Conservation (phyloP, 2,888 invertebrate genomes). For the Neoitamus cyanurus region DNA sequence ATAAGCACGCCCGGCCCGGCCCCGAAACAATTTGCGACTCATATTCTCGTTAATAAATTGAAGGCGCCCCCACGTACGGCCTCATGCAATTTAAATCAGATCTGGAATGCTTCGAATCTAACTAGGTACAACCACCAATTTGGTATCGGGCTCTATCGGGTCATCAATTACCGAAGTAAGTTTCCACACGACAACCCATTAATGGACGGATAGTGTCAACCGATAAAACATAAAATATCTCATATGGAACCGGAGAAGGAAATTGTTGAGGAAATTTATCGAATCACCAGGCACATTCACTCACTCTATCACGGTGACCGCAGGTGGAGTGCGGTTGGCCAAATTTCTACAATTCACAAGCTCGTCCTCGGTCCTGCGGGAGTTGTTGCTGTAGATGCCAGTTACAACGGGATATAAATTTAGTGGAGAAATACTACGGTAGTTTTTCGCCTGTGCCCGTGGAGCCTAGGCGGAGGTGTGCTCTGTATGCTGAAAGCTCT, state of each 20-base stretch:
- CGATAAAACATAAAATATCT: constrained; percentile 52
- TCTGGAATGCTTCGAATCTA: not conserved
- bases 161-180: constrained; percentile 51
- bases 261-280: constrained; percentile 53
- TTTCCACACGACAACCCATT: constrained; percentile 52
- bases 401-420: constrained; percentile 49
- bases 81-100: constrained; percentile 36
- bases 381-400: constrained; percentile 44
- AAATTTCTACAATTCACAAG: constrained; percentile 50
- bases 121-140: constrained; percentile 47
- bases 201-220: constrained; percentile 52
- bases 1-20: not conserved
- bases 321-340: constrained; percentile 44
- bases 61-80: not conserved
- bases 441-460: constrained; percentile 15
- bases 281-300: constrained; percentile 48
- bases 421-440: constrained; percentile 36
- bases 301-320: constrained; percentile 40
- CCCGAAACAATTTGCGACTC: not conserved
- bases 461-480: not conserved
- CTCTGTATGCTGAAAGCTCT: constrained; percentile 14
- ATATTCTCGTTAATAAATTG: constrained; percentile 23
- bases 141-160: constrained; percentile 50
- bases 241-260: constrained; percentile 51
- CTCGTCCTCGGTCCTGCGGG: constrained; percentile 15